phyloP scores from a whole-genome alignment of 2,113 vertebrate species.

The Tragelaphus buxtoni region DNA sequence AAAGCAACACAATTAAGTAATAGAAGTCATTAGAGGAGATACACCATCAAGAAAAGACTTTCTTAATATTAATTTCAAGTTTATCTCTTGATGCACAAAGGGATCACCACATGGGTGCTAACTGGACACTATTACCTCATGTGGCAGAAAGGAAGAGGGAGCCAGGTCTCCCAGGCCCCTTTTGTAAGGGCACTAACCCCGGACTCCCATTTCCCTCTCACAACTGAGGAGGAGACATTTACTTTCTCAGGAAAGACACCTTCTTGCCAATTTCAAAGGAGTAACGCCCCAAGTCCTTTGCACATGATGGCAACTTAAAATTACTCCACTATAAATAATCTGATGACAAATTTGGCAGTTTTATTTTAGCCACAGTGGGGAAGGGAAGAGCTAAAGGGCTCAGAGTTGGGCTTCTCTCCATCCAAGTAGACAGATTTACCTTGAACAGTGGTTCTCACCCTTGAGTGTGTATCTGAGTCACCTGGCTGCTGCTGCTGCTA shows the following conservation, averaged over 20 bases:
- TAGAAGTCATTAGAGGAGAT: not conserved
- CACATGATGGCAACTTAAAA: not conserved
- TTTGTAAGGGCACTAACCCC: not conserved
- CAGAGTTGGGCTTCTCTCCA: not conserved
- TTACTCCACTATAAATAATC: not conserved
- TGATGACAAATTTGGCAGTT: not conserved
- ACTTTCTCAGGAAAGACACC: not conserved
- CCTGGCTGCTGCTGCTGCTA: not conserved
- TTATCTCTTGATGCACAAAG: not conserved
- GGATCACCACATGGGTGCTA: not conserved
- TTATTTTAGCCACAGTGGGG: not conserved
- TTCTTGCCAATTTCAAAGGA: not conserved
- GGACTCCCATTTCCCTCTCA: not conserved
- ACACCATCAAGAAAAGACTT: not conserved
- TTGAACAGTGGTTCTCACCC: not conserved
- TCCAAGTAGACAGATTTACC: not conserved
- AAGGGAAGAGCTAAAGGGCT: not conserved
- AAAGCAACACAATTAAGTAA: not conserved
- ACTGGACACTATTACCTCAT: not conserved
- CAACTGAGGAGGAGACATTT: not conserved
- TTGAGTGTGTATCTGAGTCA: not conserved
- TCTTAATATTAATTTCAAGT: not conserved
- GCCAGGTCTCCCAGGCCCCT: not conserved
- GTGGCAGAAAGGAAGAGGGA: not conserved
- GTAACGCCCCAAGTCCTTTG: not conserved